Conservation (phyloP, 1,140 invertebrate species). For the Parapsyche elsis region DNA sequence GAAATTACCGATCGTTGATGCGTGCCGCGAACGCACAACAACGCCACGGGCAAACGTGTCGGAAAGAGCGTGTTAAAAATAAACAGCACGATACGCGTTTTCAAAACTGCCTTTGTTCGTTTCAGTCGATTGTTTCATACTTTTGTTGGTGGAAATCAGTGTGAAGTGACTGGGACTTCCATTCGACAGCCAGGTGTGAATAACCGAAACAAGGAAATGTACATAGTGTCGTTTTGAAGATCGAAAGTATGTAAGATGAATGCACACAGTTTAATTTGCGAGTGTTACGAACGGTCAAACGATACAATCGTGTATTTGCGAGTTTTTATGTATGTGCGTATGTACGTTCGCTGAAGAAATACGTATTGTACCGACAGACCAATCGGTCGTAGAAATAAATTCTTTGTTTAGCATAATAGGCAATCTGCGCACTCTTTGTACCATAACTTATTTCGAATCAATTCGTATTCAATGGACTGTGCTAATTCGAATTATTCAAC, state of each 20-base stretch:
- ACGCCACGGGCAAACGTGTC: neutral
- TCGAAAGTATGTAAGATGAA: no score
- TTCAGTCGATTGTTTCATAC: no score
- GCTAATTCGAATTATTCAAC: constrained; percentile 28
- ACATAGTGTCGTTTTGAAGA: no score
- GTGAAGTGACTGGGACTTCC: no score
- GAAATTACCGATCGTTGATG: constrained; percentile 9
- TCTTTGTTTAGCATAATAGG: constrained; percentile 38
- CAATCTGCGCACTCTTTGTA: constrained; percentile 34
- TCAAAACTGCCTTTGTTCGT: no score
- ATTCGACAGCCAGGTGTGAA: no score
- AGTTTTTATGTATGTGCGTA: neutral
- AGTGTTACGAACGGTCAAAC: neutral
- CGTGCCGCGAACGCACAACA: neutral
- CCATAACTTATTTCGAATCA: constrained; percentile 40
- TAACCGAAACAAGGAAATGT: no score
- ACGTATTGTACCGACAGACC: neutral
- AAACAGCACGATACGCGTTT: neutral
- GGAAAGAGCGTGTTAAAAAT: neutral
- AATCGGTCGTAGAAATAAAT: constrained; percentile 27
- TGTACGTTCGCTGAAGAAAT: neutral
- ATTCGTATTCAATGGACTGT: constrained; percentile 34
- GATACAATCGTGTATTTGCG: neutral
- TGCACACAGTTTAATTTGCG: no score
- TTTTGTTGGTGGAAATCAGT: no score